Percentiles rank a stretch among this genome's conserved stretches.
Evolutionary conservation across 2,797 vertebrate species (phyloP).

Genomic region (Synaphobranchus kaupii): DNA sequence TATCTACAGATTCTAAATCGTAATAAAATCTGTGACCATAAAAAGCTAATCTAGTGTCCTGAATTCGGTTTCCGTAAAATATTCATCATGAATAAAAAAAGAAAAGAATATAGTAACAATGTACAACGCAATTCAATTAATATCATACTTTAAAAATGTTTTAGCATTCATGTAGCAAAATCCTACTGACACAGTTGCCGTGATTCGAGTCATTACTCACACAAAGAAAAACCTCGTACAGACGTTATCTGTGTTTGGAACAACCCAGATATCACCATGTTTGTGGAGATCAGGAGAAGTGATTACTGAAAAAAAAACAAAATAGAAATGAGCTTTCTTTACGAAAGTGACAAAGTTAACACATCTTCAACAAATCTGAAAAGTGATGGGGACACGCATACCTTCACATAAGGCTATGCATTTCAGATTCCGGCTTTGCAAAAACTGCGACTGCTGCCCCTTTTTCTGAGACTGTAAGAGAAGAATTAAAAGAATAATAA

Average conservation of each 20-base stretch:
- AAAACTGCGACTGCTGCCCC: conserved; percentile 86
- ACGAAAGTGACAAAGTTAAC: neutral
- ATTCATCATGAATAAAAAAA: neutral
- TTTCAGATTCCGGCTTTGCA: conserved; percentile 90
- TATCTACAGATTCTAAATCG: neutral
- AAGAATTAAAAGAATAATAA: conserved; percentile 1
- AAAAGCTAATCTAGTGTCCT: neutral
- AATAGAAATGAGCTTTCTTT: neutral
- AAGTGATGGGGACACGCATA: conserved; percentile 50
- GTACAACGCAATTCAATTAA: neutral
- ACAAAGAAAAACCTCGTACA: conserved; percentile 93
- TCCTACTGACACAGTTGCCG: neutral
- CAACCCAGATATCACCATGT: conserved; percentile 90
- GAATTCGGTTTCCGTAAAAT: neutral
- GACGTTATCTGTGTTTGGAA: conserved; percentile 87
- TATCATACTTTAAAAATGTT: neutral
- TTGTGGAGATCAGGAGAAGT: conserved; percentile 90
- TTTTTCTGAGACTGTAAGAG: conserved; percentile 81
- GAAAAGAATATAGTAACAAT: neutral
- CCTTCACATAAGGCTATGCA: conserved; percentile 94
- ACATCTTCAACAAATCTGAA: neutral
- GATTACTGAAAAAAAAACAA: conserved; percentile 72
- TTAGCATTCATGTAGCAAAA: neutral
- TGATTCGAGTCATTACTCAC: conserved; percentile 69
- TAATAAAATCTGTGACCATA: neutral